Evolutionary conservation across 2,888 invertebrate species (phyloP).

Genomic region (Cloeon dipterum): DNA sequence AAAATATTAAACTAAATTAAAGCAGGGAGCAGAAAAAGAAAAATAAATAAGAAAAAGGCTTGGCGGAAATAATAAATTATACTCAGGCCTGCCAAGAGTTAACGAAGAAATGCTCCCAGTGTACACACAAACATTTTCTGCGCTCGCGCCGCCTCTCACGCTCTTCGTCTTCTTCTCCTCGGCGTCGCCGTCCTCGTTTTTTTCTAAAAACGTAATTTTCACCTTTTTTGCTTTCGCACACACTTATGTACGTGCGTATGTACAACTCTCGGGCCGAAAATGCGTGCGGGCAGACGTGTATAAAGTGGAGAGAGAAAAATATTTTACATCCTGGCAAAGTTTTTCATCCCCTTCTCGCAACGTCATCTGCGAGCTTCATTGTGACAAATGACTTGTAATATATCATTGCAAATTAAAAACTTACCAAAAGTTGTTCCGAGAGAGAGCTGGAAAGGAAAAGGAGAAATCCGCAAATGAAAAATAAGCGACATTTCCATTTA

Average conservation of each 20-base stretch:
- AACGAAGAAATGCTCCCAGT: slow-evolving; percentile 2
- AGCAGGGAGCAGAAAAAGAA: background rate
- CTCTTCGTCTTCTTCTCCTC: background rate
- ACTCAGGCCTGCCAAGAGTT: slow-evolving; percentile 1
- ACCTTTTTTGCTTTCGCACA: background rate
- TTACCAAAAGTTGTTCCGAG: background rate
- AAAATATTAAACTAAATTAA: slow-evolving; percentile 2
- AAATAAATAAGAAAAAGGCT: slow-evolving; percentile 1
- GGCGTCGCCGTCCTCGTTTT: background rate
- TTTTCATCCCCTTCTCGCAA: background rate
- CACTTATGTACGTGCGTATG: slow-evolving; percentile 1
- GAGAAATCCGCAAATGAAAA: slow-evolving; percentile 1
- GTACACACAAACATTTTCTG: background rate
- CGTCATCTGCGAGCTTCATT: background rate
- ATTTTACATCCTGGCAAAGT: background rate
- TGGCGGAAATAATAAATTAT: slow-evolving; percentile 1
- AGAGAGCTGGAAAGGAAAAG: too few relatives aligned
- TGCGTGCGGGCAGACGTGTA: too few relatives aligned
- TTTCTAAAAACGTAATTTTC: background rate
- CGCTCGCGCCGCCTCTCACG: background rate
- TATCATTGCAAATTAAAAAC: slow-evolving; percentile 2
- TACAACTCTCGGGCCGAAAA: background rate
- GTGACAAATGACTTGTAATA: slow-evolving; percentile 1
- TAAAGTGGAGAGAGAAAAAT: background rate
- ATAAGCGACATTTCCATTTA: too few relatives aligned